phyloP scores from a whole-genome alignment of 1,140 invertebrate species.

The Lanistes nyassanus region DNA sequence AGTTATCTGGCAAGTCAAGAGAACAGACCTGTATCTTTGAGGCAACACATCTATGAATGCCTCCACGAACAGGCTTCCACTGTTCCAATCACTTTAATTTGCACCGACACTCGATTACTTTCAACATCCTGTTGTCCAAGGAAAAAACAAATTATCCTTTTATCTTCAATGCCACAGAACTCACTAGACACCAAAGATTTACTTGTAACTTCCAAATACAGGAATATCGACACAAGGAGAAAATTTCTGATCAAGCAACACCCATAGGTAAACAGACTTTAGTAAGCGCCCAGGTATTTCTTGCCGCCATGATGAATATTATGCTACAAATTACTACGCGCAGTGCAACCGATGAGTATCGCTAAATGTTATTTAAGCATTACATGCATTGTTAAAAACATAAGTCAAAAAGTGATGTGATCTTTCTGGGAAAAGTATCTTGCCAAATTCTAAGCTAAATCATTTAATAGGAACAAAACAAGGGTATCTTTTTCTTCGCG shows the following conservation, averaged over 20 bases:
- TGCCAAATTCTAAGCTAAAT: background rate
- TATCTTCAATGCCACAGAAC: too few species aligned
- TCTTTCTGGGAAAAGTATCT: background rate
- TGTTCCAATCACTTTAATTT: too few species aligned
- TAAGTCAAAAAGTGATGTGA: background rate
- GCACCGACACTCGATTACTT: too few species aligned
- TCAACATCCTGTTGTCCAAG: too few species aligned
- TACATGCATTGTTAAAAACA: background rate
- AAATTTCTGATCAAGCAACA: background rate
- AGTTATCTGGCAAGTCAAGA: too few species aligned
- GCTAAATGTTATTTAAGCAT: background rate
- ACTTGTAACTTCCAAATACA: background rate
- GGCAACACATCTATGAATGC: too few species aligned
- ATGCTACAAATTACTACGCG: conserved; percentile 3
- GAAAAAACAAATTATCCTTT: too few species aligned
- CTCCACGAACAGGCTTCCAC: too few species aligned
- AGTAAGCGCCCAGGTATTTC: conserved; percentile 6
- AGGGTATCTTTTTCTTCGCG: conserved; percentile 2
- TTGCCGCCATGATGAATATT: conserved; percentile 23
- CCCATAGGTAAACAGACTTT: conserved; percentile 6
- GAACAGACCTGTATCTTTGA: too few species aligned
- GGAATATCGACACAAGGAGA: background rate
- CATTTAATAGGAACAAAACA: too few species aligned
- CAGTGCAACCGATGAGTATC: background rate
- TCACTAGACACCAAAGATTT: too few species aligned